Conservation (phyloP, 2,888 invertebrate species). For the Leucophenga montana region DNA sequence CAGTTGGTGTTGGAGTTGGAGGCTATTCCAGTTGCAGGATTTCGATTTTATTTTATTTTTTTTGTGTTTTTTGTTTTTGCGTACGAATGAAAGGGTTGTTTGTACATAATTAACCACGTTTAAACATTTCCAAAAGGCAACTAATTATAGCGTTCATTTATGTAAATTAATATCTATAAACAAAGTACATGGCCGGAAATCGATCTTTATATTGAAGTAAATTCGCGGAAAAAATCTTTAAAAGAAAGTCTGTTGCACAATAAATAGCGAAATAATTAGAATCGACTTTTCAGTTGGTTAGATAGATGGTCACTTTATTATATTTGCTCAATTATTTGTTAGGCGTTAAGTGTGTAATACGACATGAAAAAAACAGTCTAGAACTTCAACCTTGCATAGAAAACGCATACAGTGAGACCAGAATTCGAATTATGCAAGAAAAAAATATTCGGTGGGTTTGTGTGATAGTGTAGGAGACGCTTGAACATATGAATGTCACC, state of each 20-base stretch:
- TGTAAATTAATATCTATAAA: too few relatives aligned
- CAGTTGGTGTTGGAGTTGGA: too few relatives aligned
- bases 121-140: neutral
- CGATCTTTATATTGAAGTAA: neutral
- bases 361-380: too few relatives aligned
- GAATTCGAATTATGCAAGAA: too few relatives aligned
- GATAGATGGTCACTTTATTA: neutral
- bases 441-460: too few relatives aligned
- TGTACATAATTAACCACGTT: constrained; percentile 13
- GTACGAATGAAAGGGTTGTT: constrained; percentile 11
- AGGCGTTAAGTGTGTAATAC: neutral
- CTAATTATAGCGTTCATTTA: constrained; percentile 11
- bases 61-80: neutral
- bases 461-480: too few relatives aligned
- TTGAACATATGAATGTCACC: too few relatives aligned
- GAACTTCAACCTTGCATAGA: too few relatives aligned
- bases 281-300: neutral
- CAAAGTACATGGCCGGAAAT: too few relatives aligned
- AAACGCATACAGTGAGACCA: too few relatives aligned
- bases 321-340: neutral
- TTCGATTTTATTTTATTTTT: neutral
- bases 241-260: neutral
- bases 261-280: neutral
- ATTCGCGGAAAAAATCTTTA: neutral
- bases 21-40: too few relatives aligned